These are phyloP conservation scores for Ambastaia sidthimunki DNA, from an alignment of 2,797 vertebrate genomes.

Conservation along the genomic window DNA sequence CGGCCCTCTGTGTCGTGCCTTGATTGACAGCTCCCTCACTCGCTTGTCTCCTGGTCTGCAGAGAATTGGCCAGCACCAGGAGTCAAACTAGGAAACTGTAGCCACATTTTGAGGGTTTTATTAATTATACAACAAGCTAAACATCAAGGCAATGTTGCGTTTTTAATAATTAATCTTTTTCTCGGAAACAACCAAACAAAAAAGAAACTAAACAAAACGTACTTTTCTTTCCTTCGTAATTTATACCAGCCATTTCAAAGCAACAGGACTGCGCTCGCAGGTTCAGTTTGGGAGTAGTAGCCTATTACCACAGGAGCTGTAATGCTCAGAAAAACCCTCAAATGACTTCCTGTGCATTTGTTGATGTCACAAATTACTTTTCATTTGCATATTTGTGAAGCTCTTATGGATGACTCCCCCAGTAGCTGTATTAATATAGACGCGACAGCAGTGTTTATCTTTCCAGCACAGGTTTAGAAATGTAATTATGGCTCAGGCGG, in stretches of 20 bases:
- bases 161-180: conserved; percentile 18
- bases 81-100: conserved; percentile 13
- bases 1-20: conserved; percentile 21
- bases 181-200: neutral
- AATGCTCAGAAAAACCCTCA: conserved; percentile 32
- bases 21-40: conserved; percentile 57
- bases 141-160: conserved; percentile 31
- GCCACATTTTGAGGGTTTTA: conserved; percentile 24
- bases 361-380: conserved; percentile 56
- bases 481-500: conserved; percentile 55
- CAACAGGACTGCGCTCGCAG: neutral
- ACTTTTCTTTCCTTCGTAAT: conserved; percentile 2
- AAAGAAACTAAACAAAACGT: conserved; percentile 5
- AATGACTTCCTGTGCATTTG: conserved; percentile 36
- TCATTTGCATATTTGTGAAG: conserved; percentile 51
- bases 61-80: conserved; percentile 38
- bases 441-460: conserved; percentile 48
- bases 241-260: conserved; percentile 15
- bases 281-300: conserved; percentile 12
- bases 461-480: conserved; percentile 55
- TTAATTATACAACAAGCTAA: conserved; percentile 37
- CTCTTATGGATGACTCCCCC: conserved; percentile 46
- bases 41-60: conserved; percentile 43
- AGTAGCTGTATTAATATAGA: conserved; percentile 52
- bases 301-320: conserved; percentile 25